Evolutionary conservation across 2,888 invertebrate genomes (phyloP), one percentile per base, ranked within the genome.

Genomic region (Ormyrus thymus): DNA sequence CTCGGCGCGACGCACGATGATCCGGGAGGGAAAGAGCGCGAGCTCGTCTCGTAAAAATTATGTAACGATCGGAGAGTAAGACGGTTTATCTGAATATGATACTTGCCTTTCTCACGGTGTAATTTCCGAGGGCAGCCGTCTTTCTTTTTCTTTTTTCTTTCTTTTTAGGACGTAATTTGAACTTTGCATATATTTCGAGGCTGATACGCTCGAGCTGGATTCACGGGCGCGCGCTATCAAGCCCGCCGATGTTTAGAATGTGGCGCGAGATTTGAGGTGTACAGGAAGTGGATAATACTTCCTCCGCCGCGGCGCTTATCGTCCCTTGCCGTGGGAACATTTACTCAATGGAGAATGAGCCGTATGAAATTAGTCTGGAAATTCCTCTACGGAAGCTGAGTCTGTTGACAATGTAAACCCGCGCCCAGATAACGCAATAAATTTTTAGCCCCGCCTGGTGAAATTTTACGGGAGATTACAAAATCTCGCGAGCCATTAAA

Each of bases 271-370:
- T 78, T 74, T 11, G 64, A 65, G 62, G 61, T 43, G 58, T n/a
- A 48, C 81, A 75, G 81, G 81, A 81, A 81, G 78, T 78, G 78
- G 62, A 72, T 78, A 77, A 72, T 81, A 68, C 75, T 81, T 80
- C 78, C 75, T 78, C 65, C 55, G 58, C 43, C 11, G 45, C 45
- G 55, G 10, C 2, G 69, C 73, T 69, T 74, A 73, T 80, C 77
- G 62, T 64, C 46, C 51, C 73, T 58, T 61, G 53, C 9, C 75
- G 76, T 81, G 81, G 71, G 78, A 81, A 76, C 65, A 76, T 68
- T 56, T 29, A 70, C 76, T 75, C 76, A 79, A 66, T 72, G 65
- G 56, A 62, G 73, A 74, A 79, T 69, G 56, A 56, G 59, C n/a
- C 29, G 46, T 46, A 59, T 65, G 55, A 73, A 74, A 80, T 77